Base-by-base conservation (phyloP, 2,797 vertebrate genomes). In the Parauchenoglanis punctatus region DNA sequence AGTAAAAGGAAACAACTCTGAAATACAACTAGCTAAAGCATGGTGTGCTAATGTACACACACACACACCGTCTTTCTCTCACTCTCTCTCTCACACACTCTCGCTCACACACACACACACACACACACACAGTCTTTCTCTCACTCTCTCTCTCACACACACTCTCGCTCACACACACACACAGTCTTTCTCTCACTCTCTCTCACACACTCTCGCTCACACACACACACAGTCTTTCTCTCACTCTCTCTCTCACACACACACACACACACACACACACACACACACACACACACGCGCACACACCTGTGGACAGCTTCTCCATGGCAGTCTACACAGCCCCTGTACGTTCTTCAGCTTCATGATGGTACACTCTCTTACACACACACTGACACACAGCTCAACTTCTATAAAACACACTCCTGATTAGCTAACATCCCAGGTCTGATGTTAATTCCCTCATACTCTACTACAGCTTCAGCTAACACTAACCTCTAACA, bases 341-440 rank as follows among this genome's bases (percentile, higher is more conserved):
- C 87, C 88, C 91, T 95, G 93, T 92, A 95, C 88, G 85, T 94
- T 94, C 92, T 95, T 94, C 87, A 96, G 93, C 94, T 94, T 96
- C 96, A 96, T 96, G 92, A 87, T 89, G 84, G 78, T 44, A 13
- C 25, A 59, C 13, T 20, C 23, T 83, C 25, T 2, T 23, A 82
- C 44, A 0, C 17, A 18, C 85, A 11, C 40, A 78, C 54, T 63
- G 28, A 85, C 54, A 70, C 40, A 85, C 7, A 2, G 8, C 52
- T 56, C 25, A 84, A 35, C 82, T 68, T 49, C 1, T 35, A 46
- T 40, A 40, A 31, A 49, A 65, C 15, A 40, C 20, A 15, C 73
- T 52, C 40, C 20, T 59, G n/a, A 61, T 87, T 54, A 54, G 40
- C n/a, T 8, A 77, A 12, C 56, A 44, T 78, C 58, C 4, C 77